Evolutionary conservation across 1,140 invertebrate genomes (phyloP).

Genomic region (Drosophila littoralis): DNA sequence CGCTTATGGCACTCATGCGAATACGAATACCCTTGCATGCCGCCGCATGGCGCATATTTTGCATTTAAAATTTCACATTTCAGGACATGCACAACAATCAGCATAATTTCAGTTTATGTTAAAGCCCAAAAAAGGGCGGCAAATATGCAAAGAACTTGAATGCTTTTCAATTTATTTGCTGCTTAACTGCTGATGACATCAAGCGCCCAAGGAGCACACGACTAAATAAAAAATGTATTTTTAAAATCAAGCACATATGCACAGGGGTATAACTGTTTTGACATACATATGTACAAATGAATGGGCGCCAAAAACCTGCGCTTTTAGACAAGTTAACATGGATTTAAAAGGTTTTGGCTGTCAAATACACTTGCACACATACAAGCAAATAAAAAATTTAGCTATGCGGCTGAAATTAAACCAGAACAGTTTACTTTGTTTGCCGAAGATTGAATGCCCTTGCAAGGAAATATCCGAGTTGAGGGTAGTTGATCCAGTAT

Average conservation of each 20-base stretch:
- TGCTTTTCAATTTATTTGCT: constrained; percentile 74
- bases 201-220: constrained; percentile 52
- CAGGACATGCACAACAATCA: constrained; percentile 63
- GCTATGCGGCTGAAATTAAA: constrained; percentile 73
- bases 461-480: too few relatives aligned
- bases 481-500: too few relatives aligned
- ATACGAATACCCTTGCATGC: constrained; percentile 12
- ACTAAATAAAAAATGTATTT: constrained; percentile 33
- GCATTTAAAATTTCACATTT: constrained; percentile 44
- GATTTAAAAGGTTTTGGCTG: constrained; percentile 83
- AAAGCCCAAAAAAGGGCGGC: neutral
- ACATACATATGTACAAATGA: constrained; percentile 31
- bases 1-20: constrained; percentile 29
- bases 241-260: constrained; percentile 23
- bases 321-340: constrained; percentile 81
- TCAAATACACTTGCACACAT: constrained; percentile 58
- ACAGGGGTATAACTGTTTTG: neutral
- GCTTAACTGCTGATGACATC: constrained; percentile 72
- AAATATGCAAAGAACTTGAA: constrained; percentile 46
- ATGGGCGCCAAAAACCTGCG: constrained; percentile 67
- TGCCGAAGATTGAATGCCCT: too few relatives aligned
- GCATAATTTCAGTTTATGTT: constrained; percentile 71
- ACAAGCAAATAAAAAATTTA: constrained; percentile 40
- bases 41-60: neutral
- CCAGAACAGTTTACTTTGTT: neutral